phyloP scores from a whole-genome alignment of 2,113 vertebrate genomes.

The Sinocyclocheilus anophthalmus region DNA sequence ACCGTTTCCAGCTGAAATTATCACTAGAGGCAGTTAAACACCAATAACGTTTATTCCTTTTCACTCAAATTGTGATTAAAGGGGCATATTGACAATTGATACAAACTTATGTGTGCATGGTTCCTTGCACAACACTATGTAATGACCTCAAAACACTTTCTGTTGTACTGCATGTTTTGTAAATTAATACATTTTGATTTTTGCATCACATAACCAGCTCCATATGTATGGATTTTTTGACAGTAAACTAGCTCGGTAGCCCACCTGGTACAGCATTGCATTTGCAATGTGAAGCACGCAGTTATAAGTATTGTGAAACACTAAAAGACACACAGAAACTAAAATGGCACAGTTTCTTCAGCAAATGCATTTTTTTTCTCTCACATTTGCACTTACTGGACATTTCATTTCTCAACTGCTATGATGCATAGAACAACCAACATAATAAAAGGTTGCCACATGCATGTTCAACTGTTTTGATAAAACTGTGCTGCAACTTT shows the following conservation, averaged over 20 bases:
- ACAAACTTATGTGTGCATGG: not conserved
- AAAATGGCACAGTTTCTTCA: not conserved
- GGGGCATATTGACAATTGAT: not conserved
- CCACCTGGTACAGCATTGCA: not conserved
- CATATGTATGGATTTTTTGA: not conserved
- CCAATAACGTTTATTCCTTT: not conserved
- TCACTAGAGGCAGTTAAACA: too few species aligned
- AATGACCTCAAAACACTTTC: not conserved
- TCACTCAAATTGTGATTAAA: not conserved
- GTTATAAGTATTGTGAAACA: too few species aligned
- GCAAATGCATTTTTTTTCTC: not conserved
- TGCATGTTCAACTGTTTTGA: not conserved
- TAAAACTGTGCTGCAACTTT: not conserved
- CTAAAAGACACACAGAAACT: not conserved
- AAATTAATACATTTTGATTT: not conserved
- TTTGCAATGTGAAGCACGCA: not conserved
- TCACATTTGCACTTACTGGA: too few species aligned
- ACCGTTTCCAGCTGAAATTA: too few species aligned
- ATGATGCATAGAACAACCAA: too few species aligned
- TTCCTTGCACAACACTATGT: not conserved
- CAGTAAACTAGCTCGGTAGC: not conserved
- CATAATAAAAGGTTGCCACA: not conserved
- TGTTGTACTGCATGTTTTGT: not conserved
- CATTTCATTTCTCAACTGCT: too few species aligned
- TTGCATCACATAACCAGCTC: not conserved